phyloP scores from a whole-genome alignment of 2,797 vertebrate genomes.

The Siniperca undulata region DNA sequence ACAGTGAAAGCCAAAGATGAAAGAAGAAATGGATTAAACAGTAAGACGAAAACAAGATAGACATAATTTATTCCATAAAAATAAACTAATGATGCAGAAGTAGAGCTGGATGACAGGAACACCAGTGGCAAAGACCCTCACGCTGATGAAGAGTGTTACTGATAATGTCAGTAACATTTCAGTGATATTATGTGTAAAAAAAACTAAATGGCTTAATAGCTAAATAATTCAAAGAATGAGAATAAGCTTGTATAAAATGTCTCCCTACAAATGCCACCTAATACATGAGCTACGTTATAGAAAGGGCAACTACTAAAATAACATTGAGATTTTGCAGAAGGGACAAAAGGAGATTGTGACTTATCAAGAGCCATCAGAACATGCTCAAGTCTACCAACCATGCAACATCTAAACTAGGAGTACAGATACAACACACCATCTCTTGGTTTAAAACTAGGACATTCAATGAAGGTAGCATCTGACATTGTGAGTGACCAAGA shows the following conservation, averaged over 20 bases:
- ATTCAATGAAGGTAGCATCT: background rate
- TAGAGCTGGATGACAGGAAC: no score
- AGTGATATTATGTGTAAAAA: background rate
- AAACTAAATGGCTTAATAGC: background rate
- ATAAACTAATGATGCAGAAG: background rate
- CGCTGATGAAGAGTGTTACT: background rate
- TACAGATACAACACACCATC: background rate
- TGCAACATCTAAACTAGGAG: background rate
- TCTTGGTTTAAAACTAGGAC: conserved; percentile 3
- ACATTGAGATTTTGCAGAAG: background rate
- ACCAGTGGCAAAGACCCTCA: background rate
- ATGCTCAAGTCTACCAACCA: background rate
- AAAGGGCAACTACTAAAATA: conserved; percentile 4
- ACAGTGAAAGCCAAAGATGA: background rate
- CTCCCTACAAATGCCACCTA: conserved; percentile 6
- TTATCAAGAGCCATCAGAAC: conserved; percentile 3
- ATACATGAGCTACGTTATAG: background rate
- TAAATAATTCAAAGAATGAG: conserved; percentile 3
- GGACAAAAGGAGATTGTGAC: background rate
- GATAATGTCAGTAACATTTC: conserved; percentile 23
- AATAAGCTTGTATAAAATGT: background rate
- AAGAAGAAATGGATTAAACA: background rate
- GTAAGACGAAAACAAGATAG: background rate
- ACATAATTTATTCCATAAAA: background rate
- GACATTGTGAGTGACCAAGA: background rate